These are phyloP conservation scores for Harmothoe impar DNA, from an alignment of 2,888 invertebrate species.

Conservation along the genomic window DNA sequence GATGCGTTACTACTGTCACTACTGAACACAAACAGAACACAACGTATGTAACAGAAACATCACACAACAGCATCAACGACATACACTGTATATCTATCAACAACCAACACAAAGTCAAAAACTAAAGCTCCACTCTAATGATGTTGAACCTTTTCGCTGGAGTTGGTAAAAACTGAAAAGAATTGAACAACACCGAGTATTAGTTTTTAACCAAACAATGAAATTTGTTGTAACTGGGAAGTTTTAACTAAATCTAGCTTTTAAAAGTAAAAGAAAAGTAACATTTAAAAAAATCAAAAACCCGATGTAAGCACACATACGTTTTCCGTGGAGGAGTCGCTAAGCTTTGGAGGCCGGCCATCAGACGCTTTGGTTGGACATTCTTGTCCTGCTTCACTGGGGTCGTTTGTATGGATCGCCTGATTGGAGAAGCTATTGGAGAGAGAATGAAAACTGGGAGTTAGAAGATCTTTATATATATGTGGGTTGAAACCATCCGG, in stretches of 20 bases:
- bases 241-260: not conserved
- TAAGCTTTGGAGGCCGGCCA: not conserved
- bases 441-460: not conserved
- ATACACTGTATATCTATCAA: not conserved
- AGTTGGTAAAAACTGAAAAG: no score
- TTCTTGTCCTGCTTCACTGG: conserved; percentile 33
- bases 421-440: conserved; percentile 7
- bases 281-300: not conserved
- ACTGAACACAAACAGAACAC: conserved; percentile 11
- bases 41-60: not conserved
- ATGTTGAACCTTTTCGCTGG: no score
- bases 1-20: conserved; percentile 43
- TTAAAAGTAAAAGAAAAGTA: not conserved
- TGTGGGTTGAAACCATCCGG: no score
- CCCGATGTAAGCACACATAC: not conserved
- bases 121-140: not conserved
- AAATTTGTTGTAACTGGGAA: not conserved
- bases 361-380: conserved; percentile 39
- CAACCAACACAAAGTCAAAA: not conserved
- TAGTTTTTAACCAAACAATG: not conserved
- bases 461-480: no score
- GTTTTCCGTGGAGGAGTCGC: conserved; percentile 27
- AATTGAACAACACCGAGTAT: not conserved
- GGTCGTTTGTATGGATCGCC: not conserved
- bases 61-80: no score